Evolutionary conservation across 1,140 invertebrate genomes (phyloP).

Genomic region (Hesperophylax magnus): DNA sequence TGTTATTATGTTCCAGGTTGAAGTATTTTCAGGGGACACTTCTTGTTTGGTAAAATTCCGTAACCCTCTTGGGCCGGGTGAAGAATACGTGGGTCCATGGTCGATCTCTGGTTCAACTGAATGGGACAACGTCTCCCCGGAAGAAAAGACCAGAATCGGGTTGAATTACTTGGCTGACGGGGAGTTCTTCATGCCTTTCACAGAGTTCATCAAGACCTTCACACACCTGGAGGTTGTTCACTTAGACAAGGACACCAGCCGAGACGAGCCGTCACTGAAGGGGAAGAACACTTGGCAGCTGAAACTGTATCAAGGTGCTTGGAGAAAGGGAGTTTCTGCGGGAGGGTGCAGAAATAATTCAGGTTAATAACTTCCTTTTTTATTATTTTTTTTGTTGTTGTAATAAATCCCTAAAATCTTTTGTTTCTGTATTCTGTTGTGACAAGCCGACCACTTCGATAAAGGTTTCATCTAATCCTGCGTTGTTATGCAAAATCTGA

Average conservation of each 20-base stretch:
- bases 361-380: conserved; percentile 65
- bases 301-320: conserved; percentile 87
- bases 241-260: conserved; percentile 87
- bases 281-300: conserved; percentile 88
- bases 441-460: too few relatives aligned
- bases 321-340: conserved; percentile 90
- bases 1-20: conserved; percentile 70
- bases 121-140: conserved; percentile 82
- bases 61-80: conserved; percentile 79
- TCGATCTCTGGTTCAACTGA: conserved; percentile 75
- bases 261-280: conserved; percentile 85
- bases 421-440: too few relatives aligned
- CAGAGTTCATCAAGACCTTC: conserved; percentile 88
- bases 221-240: conserved; percentile 89
- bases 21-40: conserved; percentile 81
- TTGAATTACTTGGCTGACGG: conserved; percentile 79
- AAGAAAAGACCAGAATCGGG: conserved; percentile 81
- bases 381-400: too few relatives aligned
- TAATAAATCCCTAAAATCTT: too few relatives aligned
- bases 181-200: conserved; percentile 91
- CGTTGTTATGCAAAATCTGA: too few relatives aligned
- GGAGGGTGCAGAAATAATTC: conserved; percentile 93
- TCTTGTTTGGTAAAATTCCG: conserved; percentile 81
- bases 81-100: conserved; percentile 83
- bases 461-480: too few relatives aligned